Percentiles rank a stretch among this genome's conserved stretches.
phyloP scores from a whole-genome alignment of 2,113 vertebrate genomes.

The Paradoxurus hermaphroditus region DNA sequence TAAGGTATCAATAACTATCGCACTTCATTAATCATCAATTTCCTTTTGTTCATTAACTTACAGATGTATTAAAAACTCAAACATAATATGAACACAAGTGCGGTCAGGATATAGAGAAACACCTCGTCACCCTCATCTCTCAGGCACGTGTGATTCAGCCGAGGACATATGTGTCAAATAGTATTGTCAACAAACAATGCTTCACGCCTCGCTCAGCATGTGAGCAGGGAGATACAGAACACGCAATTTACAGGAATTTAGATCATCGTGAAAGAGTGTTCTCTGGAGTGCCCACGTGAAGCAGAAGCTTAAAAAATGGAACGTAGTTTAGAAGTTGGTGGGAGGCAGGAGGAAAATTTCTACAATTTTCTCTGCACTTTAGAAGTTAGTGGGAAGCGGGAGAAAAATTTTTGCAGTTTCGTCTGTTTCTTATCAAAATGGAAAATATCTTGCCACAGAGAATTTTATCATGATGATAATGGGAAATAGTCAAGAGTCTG shows the following conservation, averaged over 20 bases:
- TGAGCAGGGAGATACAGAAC: fast-evolving
- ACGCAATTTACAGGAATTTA: not conserved
- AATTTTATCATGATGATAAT: not conserved
- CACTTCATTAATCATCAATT: not conserved
- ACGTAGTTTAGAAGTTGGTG: not conserved
- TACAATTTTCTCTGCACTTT: not conserved
- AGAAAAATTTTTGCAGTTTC: not conserved
- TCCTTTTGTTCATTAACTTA: not conserved
- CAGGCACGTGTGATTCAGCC: not conserved
- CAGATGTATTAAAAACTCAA: not conserved
- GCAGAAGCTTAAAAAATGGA: no score
- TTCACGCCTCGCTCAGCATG: fast-evolving
- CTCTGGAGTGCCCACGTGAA: not conserved
- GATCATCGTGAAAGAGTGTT: not conserved
- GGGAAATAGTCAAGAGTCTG: not conserved
- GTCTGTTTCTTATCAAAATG: not conserved
- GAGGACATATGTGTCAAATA: fast-evolving
- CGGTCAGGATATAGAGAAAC: not conserved
- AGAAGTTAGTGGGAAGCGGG: not conserved
- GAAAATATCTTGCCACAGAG: not conserved
- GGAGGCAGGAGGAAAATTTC: not conserved
- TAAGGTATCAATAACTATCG: not conserved
- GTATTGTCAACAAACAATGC: fast-evolving
- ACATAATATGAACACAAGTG: not conserved
- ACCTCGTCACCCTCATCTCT: not conserved